phyloP scores from a whole-genome alignment of 2,888 invertebrate species.

The Stenodera caucasica region DNA sequence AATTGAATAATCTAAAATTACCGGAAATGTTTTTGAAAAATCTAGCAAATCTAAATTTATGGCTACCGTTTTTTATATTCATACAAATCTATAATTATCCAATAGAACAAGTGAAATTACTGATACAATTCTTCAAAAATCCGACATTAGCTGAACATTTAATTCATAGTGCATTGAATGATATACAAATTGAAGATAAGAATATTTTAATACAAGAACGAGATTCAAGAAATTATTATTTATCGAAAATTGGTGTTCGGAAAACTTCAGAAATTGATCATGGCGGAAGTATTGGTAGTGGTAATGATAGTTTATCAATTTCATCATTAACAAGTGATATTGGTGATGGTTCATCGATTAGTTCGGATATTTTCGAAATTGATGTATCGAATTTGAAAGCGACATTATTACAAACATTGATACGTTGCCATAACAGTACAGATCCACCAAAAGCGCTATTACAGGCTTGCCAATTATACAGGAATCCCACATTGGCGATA shows the following conservation, averaged over 20 bases:
- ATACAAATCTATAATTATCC: slow-evolving; percentile 73
- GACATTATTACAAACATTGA: slow-evolving; percentile 63
- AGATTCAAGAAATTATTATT: slow-evolving; percentile 51
- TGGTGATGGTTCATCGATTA: slow-evolving; percentile 50
- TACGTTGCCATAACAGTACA: slow-evolving; percentile 69
- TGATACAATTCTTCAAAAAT: slow-evolving; percentile 62
- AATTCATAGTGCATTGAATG: slow-evolving; percentile 55
- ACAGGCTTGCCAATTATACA: slow-evolving; percentile 61
- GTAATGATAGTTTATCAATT: slow-evolving; percentile 22
- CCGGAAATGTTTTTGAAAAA: slow-evolving; percentile 64
- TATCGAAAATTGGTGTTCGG: slow-evolving; percentile 50
- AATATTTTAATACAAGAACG: slow-evolving; percentile 46
- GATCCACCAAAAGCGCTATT: slow-evolving; percentile 69
- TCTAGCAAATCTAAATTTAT: slow-evolving; percentile 65
- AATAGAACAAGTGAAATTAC: slow-evolving; percentile 61
- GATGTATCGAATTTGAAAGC: slow-evolving; percentile 51
- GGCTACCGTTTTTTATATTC: slow-evolving; percentile 71
- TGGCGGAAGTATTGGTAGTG: background rate
- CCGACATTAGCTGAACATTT: slow-evolving; percentile 64
- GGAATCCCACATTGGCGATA: slow-evolving; percentile 65
- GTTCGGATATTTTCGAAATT: slow-evolving; percentile 57
- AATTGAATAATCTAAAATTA: slow-evolving; percentile 60
- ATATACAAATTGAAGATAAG: slow-evolving; percentile 45
- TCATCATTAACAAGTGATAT: slow-evolving; percentile 41
- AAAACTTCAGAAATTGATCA: slow-evolving; percentile 34